These are phyloP conservation scores for Phalacrocorax aristotelis DNA, from an alignment of 2,113 vertebrate species.

Conservation along the genomic window DNA sequence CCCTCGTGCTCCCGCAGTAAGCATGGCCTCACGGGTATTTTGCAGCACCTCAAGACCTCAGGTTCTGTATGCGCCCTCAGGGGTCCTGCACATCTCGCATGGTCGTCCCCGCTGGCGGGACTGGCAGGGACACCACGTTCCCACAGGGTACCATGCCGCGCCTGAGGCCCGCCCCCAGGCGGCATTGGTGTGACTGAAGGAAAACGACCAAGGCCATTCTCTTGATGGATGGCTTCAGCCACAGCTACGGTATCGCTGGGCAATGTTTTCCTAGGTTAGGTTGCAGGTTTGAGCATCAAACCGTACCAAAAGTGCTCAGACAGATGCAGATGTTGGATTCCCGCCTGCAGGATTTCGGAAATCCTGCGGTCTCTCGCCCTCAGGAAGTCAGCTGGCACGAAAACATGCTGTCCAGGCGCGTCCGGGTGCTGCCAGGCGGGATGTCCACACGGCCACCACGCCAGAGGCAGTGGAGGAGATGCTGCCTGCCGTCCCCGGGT, in stretches of 20 bases:
- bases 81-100: neutral
- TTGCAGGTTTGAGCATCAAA: neutral
- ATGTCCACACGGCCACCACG: accelerated
- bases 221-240: neutral
- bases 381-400: neutral
- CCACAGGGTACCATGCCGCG: neutral
- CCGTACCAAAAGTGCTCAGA: neutral
- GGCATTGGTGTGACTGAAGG: neutral
- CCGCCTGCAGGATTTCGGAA: neutral
- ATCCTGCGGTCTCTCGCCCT: neutral
- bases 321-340: neutral
- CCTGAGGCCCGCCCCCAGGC: neutral
- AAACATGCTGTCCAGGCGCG: neutral
- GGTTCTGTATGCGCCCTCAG: neutral
- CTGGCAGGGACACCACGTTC: too few relatives aligned
- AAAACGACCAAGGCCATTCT: neutral
- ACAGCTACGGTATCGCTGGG: accelerated
- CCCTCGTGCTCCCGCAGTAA: neutral
- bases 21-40: neutral
- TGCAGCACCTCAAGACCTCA: neutral
- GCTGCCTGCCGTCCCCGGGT: neutral
- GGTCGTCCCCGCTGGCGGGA: too few relatives aligned
- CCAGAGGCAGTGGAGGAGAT: neutral
- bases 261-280: neutral
- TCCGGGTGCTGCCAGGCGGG: neutral